These are phyloP conservation scores for Nothoprocta perdicaria DNA, from an alignment of 2,113 vertebrate species.

Conservation along the genomic window DNA sequence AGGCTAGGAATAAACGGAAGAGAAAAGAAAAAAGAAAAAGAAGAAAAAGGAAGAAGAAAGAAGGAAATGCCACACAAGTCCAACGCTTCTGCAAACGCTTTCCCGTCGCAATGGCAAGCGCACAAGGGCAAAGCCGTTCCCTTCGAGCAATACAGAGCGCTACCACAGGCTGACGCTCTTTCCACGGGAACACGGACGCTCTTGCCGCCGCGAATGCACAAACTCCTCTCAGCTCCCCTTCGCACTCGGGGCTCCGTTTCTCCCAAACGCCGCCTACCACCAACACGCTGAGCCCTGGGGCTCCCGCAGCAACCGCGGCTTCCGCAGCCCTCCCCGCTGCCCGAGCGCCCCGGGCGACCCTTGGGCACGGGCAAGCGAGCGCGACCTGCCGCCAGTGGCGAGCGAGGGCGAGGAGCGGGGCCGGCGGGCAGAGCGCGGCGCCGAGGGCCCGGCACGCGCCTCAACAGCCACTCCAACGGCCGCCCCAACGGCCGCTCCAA, in stretches of 20 bases:
- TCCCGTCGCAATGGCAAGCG: slow-evolving; percentile 19
- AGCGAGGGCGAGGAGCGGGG: too few species aligned
- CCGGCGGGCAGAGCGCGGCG: too few species aligned
- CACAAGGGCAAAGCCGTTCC: slow-evolving; percentile 20
- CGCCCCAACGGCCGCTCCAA: too few species aligned
- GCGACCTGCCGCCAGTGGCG: neutral
- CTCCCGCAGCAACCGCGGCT: neutral
- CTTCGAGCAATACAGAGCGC: slow-evolving; percentile 76
- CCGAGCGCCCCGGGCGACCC: neutral
- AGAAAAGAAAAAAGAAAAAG: too few species aligned
- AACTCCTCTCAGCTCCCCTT: slow-evolving; percentile 58
- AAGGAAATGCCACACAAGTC: neutral
- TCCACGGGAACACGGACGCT: slow-evolving; percentile 77
- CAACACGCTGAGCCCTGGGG: neutral
- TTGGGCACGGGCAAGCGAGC: neutral
- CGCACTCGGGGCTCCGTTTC: slow-evolving; percentile 48
- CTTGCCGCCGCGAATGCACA: slow-evolving; percentile 5
- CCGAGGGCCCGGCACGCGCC: too few species aligned
- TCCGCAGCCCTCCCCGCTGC: neutral
- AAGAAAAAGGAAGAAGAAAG: too few species aligned
- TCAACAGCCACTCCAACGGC: too few species aligned
- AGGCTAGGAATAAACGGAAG: neutral
- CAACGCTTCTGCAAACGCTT: slow-evolving; percentile 13
- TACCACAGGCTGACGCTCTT: slow-evolving; percentile 86
- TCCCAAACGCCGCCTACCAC: slow-evolving; percentile 36